Conservation (phyloP, 1,140 invertebrate species). For the Penaeus vannamei region DNA sequence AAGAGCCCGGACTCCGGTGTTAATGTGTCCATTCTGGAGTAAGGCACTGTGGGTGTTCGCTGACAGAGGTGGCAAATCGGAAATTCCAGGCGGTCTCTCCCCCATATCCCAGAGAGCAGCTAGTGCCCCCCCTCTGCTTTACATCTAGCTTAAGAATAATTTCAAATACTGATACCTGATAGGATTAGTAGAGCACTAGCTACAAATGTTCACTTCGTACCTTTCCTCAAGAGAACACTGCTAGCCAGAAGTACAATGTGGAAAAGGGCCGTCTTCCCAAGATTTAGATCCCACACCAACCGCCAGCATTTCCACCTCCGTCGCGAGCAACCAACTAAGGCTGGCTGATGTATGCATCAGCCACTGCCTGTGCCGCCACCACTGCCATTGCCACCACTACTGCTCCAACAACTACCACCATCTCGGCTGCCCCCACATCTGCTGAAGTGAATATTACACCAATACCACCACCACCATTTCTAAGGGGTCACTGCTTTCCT, state of each 20-base stretch:
- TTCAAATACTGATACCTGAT: conserved; percentile 49
- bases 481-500: conserved; percentile 24
- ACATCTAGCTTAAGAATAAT: conserved; percentile 43
- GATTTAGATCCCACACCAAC: neutral
- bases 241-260: conserved; percentile 39
- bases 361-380: conserved; percentile 40
- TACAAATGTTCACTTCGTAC: conserved; percentile 32
- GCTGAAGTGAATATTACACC: conserved; percentile 28
- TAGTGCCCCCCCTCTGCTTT: conserved; percentile 28
- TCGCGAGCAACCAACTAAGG: conserved; percentile 31
- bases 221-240: conserved; percentile 13
- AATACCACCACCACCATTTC: conserved; percentile 31
- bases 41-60: conserved; percentile 29
- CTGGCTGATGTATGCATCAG: conserved; percentile 19
- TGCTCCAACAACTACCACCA: conserved; percentile 42
- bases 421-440: conserved; percentile 40
- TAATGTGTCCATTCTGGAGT: conserved; percentile 65
- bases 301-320: conserved; percentile 20
- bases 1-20: conserved; percentile 66
- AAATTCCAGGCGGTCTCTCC: neutral
- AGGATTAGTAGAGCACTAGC: conserved; percentile 45
- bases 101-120: neutral
- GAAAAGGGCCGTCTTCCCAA: conserved; percentile 37
- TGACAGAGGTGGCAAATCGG: conserved; percentile 26
- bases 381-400: conserved; percentile 50